Base-by-base conservation (phyloP, 2,797 vertebrate species). In the Mus minutoides region DNA sequence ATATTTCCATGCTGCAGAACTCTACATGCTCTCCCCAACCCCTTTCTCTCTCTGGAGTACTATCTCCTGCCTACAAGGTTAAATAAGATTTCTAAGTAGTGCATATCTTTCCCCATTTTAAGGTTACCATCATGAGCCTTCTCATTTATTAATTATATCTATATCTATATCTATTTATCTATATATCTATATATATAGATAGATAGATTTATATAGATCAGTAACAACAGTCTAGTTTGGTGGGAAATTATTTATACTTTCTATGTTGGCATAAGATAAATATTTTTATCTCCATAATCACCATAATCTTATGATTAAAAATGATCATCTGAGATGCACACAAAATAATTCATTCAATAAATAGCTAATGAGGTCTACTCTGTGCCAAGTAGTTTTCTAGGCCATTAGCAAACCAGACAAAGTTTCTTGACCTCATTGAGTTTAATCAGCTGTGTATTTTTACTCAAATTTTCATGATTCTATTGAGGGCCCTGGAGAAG, bases 181-280 rank as follows among this genome's bases (percentile, higher is more conserved):
- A 12, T 75, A 7, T 46, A 46, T 46, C 46, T n/a, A n/a, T n/a
- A n/a, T n/a, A n/a, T n/a, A n/a, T n/a, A n/a, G n/a, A n/a, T n/a
- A n/a, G n/a, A n/a, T n/a, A n/a, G n/a, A n/a, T n/a, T n/a, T n/a
- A n/a, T n/a, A n/a, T n/a, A n/a, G n/a, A n/a, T n/a, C n/a, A n/a
- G n/a, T n/a, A n/a, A n/a, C n/a, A n/a, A n/a, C n/a, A n/a, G n/a
- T n/a, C n/a, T n/a, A n/a, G n/a, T n/a, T 88, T 4, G 6, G 34
- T 73, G 34, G 46, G 22, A 75, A 77, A 46, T 54, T 83, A n/a
- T 46, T 85, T 97, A 77, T 19, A 91, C 85, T 86, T 94, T 95
- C 17, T 93, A 22, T 76, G 1, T 31, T 86, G 78, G 43, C 6
- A 94, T 95, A 58, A 87, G 26, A 92, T 86, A 89, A 90, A 58